Conservation (phyloP, 2,113 vertebrate genomes). For the Cepphus grylle region DNA sequence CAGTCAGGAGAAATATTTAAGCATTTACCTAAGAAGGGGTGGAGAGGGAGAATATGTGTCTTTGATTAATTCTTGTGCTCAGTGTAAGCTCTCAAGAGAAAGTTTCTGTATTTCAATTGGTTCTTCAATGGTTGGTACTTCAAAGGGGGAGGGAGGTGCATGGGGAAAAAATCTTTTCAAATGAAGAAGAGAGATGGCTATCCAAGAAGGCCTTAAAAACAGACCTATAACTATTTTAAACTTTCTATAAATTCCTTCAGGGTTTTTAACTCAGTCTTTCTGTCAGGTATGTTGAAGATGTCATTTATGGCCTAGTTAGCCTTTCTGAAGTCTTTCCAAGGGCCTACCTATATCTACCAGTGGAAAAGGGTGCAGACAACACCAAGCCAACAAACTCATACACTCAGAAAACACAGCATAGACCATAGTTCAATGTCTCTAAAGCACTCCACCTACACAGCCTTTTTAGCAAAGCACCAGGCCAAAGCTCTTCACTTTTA, state of each 20-base stretch:
- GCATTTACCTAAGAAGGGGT: neutral
- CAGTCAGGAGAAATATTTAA: neutral
- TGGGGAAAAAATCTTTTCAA: neutral
- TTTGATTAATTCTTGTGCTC: neutral
- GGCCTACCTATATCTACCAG: neutral
- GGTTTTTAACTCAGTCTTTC: neutral
- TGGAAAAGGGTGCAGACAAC: neutral
- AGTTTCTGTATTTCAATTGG: neutral
- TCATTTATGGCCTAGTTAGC: neutral
- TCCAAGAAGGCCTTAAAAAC: neutral
- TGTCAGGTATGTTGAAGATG: neutral
- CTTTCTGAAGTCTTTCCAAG: neutral
- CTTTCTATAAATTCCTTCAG: neutral
- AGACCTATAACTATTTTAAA: neutral
- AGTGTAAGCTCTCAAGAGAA: neutral
- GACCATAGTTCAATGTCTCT: neutral
- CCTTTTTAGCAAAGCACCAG: neutral
- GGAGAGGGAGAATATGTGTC: neutral
- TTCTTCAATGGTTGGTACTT: neutral
- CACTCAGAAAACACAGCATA: neutral
- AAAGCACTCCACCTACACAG: neutral
- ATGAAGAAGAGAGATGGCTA: neutral
- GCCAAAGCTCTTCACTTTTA: neutral
- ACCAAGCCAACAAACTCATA: neutral
- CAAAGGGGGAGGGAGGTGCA: accelerated